Percentiles rank a stretch among this genome's conserved stretches.
phyloP scores from a whole-genome alignment of 2,888 invertebrate genomes.

The Drosophila antonietae region DNA sequence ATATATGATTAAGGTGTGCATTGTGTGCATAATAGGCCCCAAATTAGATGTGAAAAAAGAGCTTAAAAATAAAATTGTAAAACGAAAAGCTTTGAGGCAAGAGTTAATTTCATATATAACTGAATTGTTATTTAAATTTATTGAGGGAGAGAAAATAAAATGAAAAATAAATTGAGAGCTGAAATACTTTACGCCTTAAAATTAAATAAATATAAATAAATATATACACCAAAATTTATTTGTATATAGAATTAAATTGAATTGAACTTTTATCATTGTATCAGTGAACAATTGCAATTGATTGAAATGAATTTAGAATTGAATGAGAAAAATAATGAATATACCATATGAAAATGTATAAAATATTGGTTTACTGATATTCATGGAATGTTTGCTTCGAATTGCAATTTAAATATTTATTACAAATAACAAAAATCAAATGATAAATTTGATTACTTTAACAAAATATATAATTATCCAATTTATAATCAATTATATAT shows the following conservation, averaged over 20 bases:
- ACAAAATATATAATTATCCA: background rate
- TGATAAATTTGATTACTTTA: background rate
- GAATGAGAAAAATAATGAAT: no score
- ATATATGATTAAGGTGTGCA: slow-evolving; percentile 16
- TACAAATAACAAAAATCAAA: background rate
- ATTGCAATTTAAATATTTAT: background rate
- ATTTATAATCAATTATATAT: background rate
- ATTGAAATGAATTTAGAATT: no score
- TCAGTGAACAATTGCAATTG: no score
- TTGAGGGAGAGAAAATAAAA: background rate
- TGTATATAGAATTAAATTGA: background rate
- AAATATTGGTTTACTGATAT: background rate
- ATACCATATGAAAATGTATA: background rate
- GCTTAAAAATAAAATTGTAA: background rate
- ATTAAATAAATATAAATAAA: background rate
- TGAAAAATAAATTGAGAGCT: no score
- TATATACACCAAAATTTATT: background rate
- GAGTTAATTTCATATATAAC: background rate
- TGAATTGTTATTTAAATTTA: background rate
- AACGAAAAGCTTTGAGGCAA: no score
- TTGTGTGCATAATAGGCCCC: background rate
- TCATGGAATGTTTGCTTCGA: background rate
- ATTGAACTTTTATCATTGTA: background rate
- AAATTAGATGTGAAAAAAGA: slow-evolving; percentile 1
- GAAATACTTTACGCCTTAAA: background rate